Conservation (phyloP, 2,113 vertebrate genomes). For the Clarias gariepinus region DNA sequence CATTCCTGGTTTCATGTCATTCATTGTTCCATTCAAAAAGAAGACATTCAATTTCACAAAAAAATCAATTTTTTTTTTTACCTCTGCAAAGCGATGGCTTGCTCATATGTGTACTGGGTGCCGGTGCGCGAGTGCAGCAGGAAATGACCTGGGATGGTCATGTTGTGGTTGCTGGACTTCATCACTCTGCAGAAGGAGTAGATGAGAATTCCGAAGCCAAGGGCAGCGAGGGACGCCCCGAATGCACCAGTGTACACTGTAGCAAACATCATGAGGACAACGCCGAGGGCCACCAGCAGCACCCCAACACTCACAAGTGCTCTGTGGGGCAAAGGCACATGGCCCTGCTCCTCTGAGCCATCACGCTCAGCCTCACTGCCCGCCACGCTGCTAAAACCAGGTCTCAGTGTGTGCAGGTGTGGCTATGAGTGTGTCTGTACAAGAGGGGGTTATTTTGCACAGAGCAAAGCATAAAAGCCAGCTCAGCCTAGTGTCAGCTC, state of each 20-base stretch:
- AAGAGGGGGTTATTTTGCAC: constrained; percentile 4
- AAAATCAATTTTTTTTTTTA: constrained; percentile 50
- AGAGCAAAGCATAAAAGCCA: constrained; percentile 33
- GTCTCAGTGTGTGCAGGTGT: neutral
- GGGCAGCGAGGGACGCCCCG: constrained; percentile 61
- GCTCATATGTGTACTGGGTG: constrained; percentile 72
- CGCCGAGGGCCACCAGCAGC: constrained; percentile 39
- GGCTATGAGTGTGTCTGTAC: neutral
- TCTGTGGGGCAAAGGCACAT: constrained; percentile 39
- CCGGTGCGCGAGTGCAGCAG: constrained; percentile 73
- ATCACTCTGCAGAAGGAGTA: constrained; percentile 66
- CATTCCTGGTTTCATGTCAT: neutral
- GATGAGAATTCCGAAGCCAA: constrained; percentile 66
- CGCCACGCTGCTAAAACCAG: constrained; percentile 37
- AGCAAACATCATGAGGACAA: constrained; percentile 55
- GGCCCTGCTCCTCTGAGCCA: constrained; percentile 24
- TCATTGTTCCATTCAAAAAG: neutral
- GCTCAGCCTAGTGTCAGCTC: constrained; percentile 33
- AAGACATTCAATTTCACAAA: neutral
- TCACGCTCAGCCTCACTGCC: constrained; percentile 24
- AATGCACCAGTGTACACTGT: constrained; percentile 27
- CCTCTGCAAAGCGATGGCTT: constrained; percentile 76
- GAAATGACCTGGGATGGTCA: constrained; percentile 72
- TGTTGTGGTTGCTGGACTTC: constrained; percentile 71
- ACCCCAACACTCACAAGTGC: constrained; percentile 50